Evolutionary conservation across 2,797 vertebrate species (phyloP).

Genomic region (Anabacerthia variegaticeps): DNA sequence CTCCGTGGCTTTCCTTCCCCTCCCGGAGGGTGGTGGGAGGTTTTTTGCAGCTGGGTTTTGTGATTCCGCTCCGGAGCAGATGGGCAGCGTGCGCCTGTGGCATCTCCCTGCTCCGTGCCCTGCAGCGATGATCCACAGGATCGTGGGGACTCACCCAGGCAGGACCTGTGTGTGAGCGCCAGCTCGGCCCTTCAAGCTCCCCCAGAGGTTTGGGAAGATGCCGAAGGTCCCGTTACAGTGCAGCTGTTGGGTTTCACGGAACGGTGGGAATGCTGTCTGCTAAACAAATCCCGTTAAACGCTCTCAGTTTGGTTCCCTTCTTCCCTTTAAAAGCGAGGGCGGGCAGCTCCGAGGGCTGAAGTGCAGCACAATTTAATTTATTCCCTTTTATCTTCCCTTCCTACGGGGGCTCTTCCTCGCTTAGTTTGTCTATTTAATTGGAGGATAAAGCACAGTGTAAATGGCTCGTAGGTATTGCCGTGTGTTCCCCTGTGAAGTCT

Average conservation of each 20-base stretch:
- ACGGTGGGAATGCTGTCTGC: neutral
- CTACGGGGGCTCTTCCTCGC: neutral
- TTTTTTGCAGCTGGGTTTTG: neutral
- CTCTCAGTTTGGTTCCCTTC: neutral
- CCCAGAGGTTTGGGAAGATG: neutral
- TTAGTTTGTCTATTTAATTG: neutral
- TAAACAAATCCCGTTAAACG: neutral
- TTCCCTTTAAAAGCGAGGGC: neutral
- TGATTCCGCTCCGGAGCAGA: neutral
- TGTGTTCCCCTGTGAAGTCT: neutral
- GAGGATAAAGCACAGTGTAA: neutral
- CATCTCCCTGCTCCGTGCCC: neutral
- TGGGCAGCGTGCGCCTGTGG: neutral
- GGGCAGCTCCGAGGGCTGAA: neutral
- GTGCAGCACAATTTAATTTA: neutral
- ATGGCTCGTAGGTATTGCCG: neutral
- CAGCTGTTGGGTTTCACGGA: neutral
- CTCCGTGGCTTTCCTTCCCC: neutral
- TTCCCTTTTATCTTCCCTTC: neutral
- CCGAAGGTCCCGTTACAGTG: neutral
- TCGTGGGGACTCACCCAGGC: rapidly evolving
- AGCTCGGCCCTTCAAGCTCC: rapidly evolving
- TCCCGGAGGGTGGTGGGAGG: rapidly evolving
- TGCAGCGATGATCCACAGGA: neutral
- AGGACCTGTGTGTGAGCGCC: neutral